phyloP scores from a whole-genome alignment of 2,113 vertebrate genomes.

The Otus sunia region DNA sequence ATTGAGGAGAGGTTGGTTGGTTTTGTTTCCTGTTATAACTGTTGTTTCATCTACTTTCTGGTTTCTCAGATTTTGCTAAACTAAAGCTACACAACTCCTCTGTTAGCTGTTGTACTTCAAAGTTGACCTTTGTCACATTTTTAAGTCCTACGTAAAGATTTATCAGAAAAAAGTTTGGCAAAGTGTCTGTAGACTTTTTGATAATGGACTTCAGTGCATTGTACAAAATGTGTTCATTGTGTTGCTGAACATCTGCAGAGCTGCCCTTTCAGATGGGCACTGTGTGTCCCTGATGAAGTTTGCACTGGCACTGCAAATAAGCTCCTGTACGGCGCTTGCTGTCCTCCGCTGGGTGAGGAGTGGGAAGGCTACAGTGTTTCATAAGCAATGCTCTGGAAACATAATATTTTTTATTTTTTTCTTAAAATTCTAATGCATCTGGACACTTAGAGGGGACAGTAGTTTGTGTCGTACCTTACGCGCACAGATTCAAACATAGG shows the following conservation, averaged over 20 bases:
- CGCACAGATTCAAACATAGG: not conserved
- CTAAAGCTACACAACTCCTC: not conserved
- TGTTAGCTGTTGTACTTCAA: not conserved
- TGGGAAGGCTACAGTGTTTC: not conserved
- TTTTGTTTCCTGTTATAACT: not conserved
- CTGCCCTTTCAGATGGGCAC: not conserved
- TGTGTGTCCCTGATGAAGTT: not conserved
- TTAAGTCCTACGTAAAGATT: not conserved
- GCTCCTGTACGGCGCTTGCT: rapidly evolving
- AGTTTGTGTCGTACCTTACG: not conserved
- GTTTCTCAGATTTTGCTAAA: not conserved
- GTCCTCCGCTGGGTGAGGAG: not conserved
- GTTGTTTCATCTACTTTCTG: not conserved
- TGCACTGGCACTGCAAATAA: not conserved
- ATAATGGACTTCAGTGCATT: not conserved
- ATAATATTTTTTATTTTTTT: not conserved
- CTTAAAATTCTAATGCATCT: not conserved
- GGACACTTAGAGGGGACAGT: not conserved
- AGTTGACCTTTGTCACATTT: not conserved
- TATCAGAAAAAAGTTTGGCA: not conserved
- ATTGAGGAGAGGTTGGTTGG: not conserved
- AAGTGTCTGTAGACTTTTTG: not conserved
- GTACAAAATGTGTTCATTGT: not conserved
- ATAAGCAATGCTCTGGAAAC: not conserved
- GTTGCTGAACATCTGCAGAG: not conserved